Conservation (phyloP, 2,888 invertebrate genomes). For the Pycnomerus fuliginosus region DNA sequence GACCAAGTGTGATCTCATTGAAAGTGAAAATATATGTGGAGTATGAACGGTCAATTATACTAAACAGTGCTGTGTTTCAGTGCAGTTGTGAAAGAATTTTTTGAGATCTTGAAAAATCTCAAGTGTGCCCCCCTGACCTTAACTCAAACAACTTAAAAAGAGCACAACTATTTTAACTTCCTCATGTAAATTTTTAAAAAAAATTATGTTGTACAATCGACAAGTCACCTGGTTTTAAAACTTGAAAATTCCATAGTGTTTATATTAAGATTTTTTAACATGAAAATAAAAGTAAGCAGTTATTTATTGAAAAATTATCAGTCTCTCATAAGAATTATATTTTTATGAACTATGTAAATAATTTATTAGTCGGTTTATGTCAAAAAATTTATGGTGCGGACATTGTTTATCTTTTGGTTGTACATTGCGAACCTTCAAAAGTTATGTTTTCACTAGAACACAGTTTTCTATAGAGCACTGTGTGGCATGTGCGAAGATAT, state of each 20-base stretch:
- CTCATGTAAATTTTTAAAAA: slow-evolving; percentile 37
- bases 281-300: slow-evolving; percentile 23
- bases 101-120: not conserved
- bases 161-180: slow-evolving; percentile 39
- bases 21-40: slow-evolving; percentile 41
- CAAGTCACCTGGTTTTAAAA: slow-evolving; percentile 11
- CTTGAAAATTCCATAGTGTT: slow-evolving; percentile 33
- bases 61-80: slow-evolving; percentile 22
- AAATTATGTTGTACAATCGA: slow-evolving; percentile 23
- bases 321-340: slow-evolving; percentile 20
- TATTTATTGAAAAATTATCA: slow-evolving; percentile 13
- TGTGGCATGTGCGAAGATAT: slow-evolving; percentile 14
- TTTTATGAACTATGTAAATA: slow-evolving; percentile 29
- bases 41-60: slow-evolving; percentile 44
- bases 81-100: slow-evolving; percentile 7
- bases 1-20: slow-evolving; percentile 49
- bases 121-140: no score
- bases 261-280: slow-evolving; percentile 33
- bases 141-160: slow-evolving; percentile 10
- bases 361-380: slow-evolving; percentile 15
- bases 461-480: slow-evolving; percentile 15
- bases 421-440: slow-evolving; percentile 14
- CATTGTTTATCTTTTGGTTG: slow-evolving; percentile 20
- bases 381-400: no score
- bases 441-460: slow-evolving; percentile 12